Base-by-base conservation (phyloP, 2,888 invertebrate genomes). In the Dolomedes plantarius region DNA sequence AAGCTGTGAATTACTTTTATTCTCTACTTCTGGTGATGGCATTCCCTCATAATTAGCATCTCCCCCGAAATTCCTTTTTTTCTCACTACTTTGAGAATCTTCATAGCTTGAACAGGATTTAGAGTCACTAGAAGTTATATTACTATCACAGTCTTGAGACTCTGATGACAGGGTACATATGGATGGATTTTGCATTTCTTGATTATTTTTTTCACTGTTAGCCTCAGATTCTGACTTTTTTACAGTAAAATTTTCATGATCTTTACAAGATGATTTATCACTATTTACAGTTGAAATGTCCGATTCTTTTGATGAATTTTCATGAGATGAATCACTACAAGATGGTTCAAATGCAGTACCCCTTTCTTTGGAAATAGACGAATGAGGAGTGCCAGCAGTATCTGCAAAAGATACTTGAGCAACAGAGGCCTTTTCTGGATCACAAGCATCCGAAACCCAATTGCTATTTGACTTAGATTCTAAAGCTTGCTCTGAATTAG, bases 401-500 rank as follows among this genome's bases (percentile, higher is more conserved):
- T 75, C 50, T n/a, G 75, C 13, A 41, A 39, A 6, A 27, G 69
- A 74, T 27, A 75, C 36, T 27, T 74, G 56, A 7, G 46, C 56
- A 11, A 39, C 28, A 32, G 41, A 31, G 16, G 64, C 23, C 28
- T 75, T 29, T 29, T 23, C 31, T 19, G 28, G 56, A 56, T 36
- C 39, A 65, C 39, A 62, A 2, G 67, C 27, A 27, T 39, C 41
- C 0, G n/a, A 16, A 67, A 67, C 11, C 32, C 32, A 67, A 13
- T 65, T 65, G 79, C 41, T 72, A 16, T 56, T 11, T 2, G 68
- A 28, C 39, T 74, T 72, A 67, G 83, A 67, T 56, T 67, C 77
- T 41, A 85, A 72, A 31, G 83, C 83, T n/a, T 85, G 83, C 19
- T 85, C 83, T 28, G 83, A 77, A 73, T 85, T 85, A 11, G 82